These are phyloP conservation scores for Gulo gulo DNA, from an alignment of 2,113 vertebrate genomes.

Conservation along the genomic window DNA sequence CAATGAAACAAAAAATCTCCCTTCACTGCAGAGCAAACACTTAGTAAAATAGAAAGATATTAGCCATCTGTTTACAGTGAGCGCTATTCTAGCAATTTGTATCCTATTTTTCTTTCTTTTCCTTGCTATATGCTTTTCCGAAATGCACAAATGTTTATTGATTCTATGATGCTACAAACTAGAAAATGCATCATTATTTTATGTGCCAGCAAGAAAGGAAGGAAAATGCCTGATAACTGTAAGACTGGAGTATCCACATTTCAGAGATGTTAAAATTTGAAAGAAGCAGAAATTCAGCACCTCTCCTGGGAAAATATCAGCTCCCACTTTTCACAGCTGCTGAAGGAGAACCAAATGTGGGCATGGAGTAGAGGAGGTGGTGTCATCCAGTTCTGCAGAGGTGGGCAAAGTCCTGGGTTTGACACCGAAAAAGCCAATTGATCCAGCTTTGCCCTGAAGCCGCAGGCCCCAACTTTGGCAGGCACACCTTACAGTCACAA, in stretches of 20 bases:
- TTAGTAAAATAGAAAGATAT: not conserved
- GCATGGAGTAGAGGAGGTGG: not conserved
- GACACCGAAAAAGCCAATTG: not conserved
- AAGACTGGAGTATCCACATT: constrained; percentile 8
- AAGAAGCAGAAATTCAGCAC: not conserved
- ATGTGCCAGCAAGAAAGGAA: constrained; percentile 7
- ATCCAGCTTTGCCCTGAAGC: not conserved
- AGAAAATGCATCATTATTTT: not conserved
- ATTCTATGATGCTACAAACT: not conserved
- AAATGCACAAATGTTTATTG: not conserved
- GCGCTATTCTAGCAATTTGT: not conserved
- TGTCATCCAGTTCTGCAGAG: not conserved
- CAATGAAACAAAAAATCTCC: not conserved
- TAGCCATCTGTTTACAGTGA: not conserved
- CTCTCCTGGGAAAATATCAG: not conserved
- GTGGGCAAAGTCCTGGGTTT: not conserved
- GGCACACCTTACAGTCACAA: not conserved
- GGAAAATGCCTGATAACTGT: not conserved
- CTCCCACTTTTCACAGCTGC: not conserved
- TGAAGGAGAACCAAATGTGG: not conserved
- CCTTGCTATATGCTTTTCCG: not conserved
- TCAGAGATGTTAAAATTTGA: constrained; percentile 8
- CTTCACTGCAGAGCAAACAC: not conserved
- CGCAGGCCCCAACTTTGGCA: not conserved
- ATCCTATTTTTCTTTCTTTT: not conserved